phyloP scores from a whole-genome alignment of 2,888 invertebrate genomes.

The Chironomus riparius region DNA sequence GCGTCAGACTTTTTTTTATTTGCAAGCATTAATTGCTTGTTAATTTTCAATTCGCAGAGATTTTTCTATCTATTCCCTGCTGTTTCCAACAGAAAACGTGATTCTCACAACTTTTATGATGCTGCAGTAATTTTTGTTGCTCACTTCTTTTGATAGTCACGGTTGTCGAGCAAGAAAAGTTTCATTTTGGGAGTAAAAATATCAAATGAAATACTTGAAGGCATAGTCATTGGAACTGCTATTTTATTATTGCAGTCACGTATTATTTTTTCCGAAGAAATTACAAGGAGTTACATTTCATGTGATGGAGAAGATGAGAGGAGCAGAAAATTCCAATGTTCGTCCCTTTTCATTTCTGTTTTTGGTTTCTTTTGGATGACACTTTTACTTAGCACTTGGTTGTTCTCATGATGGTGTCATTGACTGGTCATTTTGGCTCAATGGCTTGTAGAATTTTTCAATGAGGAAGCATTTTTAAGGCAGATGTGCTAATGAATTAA shows the following conservation, averaged over 20 bases:
- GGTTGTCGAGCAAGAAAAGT: background rate
- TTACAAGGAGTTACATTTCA: constrained; percentile 10
- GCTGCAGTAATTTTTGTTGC: background rate
- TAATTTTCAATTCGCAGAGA: constrained; percentile 24
- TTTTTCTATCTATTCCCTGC: background rate
- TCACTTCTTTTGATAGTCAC: background rate
- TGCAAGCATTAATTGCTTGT: constrained; percentile 14
- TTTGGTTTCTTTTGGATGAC: background rate
- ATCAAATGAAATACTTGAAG: background rate
- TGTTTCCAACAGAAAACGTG: constrained; percentile 5
- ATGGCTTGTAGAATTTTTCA: no score
- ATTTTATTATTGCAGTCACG: constrained; percentile 2
- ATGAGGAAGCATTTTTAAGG: no score
- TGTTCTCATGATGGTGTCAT: no score
- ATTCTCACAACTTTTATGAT: background rate
- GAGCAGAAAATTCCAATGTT: background rate
- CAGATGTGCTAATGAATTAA: no score
- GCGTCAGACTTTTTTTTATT: no score
- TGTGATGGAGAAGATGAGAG: background rate
- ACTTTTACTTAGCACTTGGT: no score
- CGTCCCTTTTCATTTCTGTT: background rate
- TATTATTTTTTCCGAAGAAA: background rate
- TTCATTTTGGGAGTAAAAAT: background rate
- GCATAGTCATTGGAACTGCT: background rate
- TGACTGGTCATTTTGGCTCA: no score